Conservation (phyloP, 2,797 vertebrate species). For the Lerista edwardsae region DNA sequence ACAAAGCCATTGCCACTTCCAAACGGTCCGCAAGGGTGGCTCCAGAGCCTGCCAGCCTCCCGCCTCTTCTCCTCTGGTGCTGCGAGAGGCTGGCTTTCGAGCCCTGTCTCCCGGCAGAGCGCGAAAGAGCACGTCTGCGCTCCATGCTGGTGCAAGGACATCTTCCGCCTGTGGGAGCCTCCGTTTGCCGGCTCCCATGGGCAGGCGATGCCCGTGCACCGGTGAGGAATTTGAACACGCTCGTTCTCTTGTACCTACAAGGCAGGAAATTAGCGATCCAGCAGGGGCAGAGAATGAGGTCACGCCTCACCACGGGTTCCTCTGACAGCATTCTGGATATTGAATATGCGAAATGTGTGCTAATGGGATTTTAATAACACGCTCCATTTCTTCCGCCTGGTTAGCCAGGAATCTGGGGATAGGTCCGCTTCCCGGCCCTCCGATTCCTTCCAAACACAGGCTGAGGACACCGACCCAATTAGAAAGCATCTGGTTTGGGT, state of each 20-base stretch:
- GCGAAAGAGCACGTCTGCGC: neutral
- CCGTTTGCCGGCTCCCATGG: neutral
- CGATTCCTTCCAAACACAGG: neutral
- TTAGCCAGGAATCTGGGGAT: conserved; percentile 4
- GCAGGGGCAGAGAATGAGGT: neutral
- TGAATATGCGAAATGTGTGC: neutral
- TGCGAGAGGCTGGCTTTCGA: neutral
- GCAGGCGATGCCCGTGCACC: neutral
- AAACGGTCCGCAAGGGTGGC: too few relatives aligned
- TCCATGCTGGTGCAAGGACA: neutral
- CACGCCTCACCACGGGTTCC: neutral
- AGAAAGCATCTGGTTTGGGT: neutral
- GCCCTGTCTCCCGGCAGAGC: neutral
- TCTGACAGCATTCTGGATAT: neutral
- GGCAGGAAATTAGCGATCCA: neutral
- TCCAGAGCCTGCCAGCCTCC: neutral
- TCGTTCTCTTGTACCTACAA: neutral
- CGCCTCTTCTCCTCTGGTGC: neutral
- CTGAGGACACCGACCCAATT: neutral
- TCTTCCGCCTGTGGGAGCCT: neutral
- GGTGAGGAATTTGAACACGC: neutral
- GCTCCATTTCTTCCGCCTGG: conserved; percentile 13
- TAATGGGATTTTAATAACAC: neutral
- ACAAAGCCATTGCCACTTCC: too few relatives aligned
- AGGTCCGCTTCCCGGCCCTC: neutral